Percentiles rank a stretch among this genome's conserved stretches.
phyloP scores from a whole-genome alignment of 1,140 invertebrate species.

The Drosophila tristis region DNA sequence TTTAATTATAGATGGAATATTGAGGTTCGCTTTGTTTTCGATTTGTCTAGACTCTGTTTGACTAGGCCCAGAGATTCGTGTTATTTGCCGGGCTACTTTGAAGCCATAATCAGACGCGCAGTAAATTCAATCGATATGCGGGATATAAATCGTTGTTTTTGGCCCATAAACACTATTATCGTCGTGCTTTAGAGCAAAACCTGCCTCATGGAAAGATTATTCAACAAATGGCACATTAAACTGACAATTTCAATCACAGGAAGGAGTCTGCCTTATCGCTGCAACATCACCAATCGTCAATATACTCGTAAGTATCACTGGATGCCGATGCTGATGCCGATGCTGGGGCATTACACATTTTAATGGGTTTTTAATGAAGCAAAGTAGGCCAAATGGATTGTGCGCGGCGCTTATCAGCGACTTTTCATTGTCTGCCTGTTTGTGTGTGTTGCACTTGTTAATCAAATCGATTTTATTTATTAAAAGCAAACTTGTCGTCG shows the following conservation, averaged over 20 bases:
- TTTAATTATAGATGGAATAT: conserved; percentile 77
- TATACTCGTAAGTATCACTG: conserved; percentile 3
- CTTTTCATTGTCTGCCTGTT: conserved; percentile 65
- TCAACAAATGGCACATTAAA: conserved; percentile 66
- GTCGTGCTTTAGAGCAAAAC: not conserved
- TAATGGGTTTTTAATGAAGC: conserved; percentile 82
- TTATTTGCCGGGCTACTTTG: conserved; percentile 63
- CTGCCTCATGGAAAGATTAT: conserved; percentile 52
- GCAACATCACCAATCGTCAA: conserved; percentile 29
- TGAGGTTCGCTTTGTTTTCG: conserved; percentile 78
- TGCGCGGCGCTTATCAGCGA: conserved; percentile 64
- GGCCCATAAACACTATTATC: conserved; percentile 7
- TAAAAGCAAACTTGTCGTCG: conserved; percentile 51
- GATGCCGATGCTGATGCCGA: not conserved
- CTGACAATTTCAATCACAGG: conserved; percentile 36
- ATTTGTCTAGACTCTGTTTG: conserved; percentile 76
- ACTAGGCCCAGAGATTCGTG: conserved; percentile 32
- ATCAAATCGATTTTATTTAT: conserved; percentile 80
- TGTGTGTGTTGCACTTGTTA: conserved; percentile 56
- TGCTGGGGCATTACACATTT: conserved; percentile 38
- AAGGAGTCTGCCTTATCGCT: conserved; percentile 35
- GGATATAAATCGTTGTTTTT: conserved; percentile 37
- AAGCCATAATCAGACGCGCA: conserved; percentile 67
- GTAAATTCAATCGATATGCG: conserved; percentile 46
- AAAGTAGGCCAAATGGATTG: conserved; percentile 78